Evolutionary conservation across 1,140 invertebrate genomes (phyloP).

Genomic region (Dysdera silvatica): DNA sequence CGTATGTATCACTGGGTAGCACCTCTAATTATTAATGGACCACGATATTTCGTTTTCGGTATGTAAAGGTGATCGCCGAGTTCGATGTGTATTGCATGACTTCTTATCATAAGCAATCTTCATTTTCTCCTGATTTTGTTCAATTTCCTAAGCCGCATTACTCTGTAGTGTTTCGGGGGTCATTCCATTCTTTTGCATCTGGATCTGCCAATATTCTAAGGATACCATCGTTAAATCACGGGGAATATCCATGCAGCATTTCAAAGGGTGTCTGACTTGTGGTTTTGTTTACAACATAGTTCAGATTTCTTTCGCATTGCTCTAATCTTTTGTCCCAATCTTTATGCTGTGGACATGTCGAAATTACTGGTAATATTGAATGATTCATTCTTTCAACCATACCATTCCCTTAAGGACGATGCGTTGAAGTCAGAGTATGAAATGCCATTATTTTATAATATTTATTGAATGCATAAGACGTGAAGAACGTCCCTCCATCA

Average conservation of each 20-base stretch:
- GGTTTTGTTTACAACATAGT: not conserved
- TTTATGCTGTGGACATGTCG: not conserved
- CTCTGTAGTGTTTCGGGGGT: not conserved
- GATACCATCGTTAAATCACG: constrained; percentile 9
- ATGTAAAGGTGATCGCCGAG: no score
- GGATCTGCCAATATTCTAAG: not conserved
- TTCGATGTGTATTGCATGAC: not conserved
- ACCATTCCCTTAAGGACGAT: not conserved
- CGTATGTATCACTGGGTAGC: no score
- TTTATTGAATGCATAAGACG: not conserved
- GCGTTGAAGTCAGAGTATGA: not conserved
- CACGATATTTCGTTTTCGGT: no score
- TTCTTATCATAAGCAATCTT: not conserved
- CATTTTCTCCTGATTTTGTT: no score
- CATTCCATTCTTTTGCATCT: not conserved
- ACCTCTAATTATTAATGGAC: no score
- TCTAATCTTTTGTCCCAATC: not conserved
- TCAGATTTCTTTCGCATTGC: not conserved
- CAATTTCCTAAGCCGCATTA: no score
- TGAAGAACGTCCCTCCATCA: not conserved
- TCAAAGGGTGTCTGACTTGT: not conserved
- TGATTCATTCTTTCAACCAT: not conserved
- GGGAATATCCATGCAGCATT: not conserved
- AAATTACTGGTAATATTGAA: not conserved
- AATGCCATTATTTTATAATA: not conserved